Base-by-base conservation (phyloP, 2,113 vertebrate genomes). In the Oryzias melastigma region DNA sequence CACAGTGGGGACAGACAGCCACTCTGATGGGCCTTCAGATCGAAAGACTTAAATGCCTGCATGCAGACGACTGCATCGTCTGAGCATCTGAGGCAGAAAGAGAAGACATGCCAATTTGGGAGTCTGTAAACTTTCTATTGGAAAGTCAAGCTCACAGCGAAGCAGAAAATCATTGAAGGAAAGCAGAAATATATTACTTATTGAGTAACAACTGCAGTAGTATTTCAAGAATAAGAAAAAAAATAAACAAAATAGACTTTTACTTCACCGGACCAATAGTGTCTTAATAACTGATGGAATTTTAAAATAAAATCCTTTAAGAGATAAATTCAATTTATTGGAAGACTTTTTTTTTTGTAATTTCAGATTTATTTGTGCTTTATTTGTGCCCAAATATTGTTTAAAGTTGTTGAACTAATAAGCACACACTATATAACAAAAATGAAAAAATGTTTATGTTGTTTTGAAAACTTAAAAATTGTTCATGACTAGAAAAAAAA, bases 41-140 rank as follows among this genome's bases (percentile, higher is more conserved):
- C 68, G 67, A 85, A 82, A 79, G 41, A 69, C 71, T 81, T 73
- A 80, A 63, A 77, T 64, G 74, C 68, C 67, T 44, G 57, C 67
- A 74, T 78, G 74, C 74, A 68, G 73, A 68, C 63, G 61, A 68
- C 71, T n/a, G n/a, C n/a, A n/a, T 68, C 75, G 77, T 55, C 74
- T 77, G 68, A 61, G 70, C 75, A 63, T 82, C 72, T 69, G 60
- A 46, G 24, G 58, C 58, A 48, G 48, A 58, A 6, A 27, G 54
- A 1, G 25, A 64, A 73, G 63, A 80, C 55, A n/a, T 58, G 72
- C 69, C 54, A 75, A 75, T 77, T 78, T 78, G 62, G 57, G n/a
- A 68, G 47, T 69, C 74, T 44, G 58, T 40, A 63, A 68, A 52
- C 8, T 52, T 42, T 41, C 42, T 64, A 62, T 71, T 53, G 62